These are phyloP conservation scores for Eulemur rubriventer DNA, from an alignment of 2,797 vertebrate genomes.

Conservation along the genomic window DNA sequence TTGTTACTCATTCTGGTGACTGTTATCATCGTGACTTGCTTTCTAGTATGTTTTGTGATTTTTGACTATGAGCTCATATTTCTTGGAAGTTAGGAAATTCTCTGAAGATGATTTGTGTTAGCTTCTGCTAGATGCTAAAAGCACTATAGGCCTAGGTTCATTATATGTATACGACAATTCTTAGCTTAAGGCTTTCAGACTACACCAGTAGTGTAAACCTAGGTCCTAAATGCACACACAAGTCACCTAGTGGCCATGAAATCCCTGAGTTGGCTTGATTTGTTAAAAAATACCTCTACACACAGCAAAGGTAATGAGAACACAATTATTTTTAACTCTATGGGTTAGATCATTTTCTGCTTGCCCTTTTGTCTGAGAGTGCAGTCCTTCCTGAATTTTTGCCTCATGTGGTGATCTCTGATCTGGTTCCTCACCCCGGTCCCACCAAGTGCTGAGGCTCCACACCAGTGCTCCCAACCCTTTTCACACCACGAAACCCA, in stretches of 20 bases:
- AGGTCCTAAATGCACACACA: neutral
- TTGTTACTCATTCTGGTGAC: neutral
- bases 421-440: neutral
- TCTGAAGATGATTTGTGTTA: neutral
- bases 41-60: neutral
- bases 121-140: neutral
- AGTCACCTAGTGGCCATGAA: neutral
- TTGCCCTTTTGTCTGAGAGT: neutral
- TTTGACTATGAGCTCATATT: neutral
- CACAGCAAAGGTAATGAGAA: neutral
- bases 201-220: neutral
- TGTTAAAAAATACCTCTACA: neutral
- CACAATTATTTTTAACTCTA: neutral
- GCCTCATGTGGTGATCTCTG: neutral
- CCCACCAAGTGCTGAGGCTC: neutral
- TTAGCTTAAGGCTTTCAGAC: neutral
- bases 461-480: neutral
- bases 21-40: neutral
- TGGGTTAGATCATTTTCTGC: neutral
- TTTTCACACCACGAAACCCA: accelerated
- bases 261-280: neutral
- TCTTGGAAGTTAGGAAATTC: neutral
- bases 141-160: neutral
- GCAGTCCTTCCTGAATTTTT: neutral
- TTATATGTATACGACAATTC: neutral